A percentile compares a stretch with the other conserved stretches of the same genome.
Conservation (phyloP, 2,113 vertebrate genomes). For the Clarias batrachus region DNA sequence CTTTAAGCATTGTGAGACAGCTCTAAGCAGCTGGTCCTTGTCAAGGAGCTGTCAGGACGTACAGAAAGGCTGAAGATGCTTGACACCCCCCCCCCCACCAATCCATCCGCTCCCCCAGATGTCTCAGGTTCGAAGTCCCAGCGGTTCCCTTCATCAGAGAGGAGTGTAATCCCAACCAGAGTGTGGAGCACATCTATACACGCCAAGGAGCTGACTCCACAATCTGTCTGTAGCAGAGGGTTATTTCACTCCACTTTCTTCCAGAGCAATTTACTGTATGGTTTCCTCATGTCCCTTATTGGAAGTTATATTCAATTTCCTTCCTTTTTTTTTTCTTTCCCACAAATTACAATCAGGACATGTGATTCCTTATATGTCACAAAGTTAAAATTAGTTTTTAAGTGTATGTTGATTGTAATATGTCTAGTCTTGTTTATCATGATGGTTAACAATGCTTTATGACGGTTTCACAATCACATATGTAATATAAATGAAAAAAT, state of each 20-base stretch:
- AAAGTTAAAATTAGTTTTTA: background rate
- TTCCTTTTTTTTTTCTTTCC: too few species aligned
- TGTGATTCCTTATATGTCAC: constrained; percentile 13
- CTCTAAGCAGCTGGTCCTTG: constrained; percentile 62
- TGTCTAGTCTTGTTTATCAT: background rate
- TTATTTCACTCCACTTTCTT: constrained; percentile 8
- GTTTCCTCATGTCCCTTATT: constrained; percentile 19
- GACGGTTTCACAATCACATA: background rate
- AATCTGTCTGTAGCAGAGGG: constrained; percentile 39
- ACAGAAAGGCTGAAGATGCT: constrained; percentile 51
- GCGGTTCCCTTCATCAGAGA: constrained; percentile 46
- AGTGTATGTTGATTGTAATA: background rate
- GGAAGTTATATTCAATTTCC: constrained; percentile 27
- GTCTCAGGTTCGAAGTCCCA: constrained; percentile 52
- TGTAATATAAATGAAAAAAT: background rate
- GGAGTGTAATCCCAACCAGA: constrained; percentile 44
- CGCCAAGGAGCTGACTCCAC: constrained; percentile 54
- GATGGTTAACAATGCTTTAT: background rate
- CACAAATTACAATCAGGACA: background rate
- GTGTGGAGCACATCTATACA: constrained; percentile 35
- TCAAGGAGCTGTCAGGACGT: constrained; percentile 64
- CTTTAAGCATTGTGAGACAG: constrained; percentile 48
- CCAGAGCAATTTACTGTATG: constrained; percentile 39
- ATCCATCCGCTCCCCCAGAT: constrained; percentile 55
- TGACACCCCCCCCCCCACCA: constrained; percentile 49